Evolutionary conservation across 2,797 vertebrate species (phyloP).

Genomic region (Sebastes trivittatus): DNA sequence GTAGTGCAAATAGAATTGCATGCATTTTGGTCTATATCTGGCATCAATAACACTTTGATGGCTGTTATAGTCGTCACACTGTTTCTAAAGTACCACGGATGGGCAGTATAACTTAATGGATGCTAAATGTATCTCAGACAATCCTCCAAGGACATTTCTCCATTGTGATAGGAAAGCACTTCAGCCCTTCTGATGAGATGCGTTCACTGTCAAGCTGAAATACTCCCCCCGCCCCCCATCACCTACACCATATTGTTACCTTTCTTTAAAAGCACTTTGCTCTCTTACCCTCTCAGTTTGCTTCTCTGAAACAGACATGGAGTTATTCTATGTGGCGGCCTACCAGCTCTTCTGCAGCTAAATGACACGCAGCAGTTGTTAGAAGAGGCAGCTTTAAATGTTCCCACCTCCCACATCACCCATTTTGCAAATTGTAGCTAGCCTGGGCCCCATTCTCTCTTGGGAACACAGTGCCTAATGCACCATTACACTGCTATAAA

Average conservation of each 20-base stretch:
- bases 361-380: slow-evolving; percentile 52
- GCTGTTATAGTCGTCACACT: background rate
- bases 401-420: slow-evolving; percentile 44
- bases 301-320: slow-evolving; percentile 24
- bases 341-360: slow-evolving; percentile 30
- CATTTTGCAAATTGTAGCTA: slow-evolving; percentile 54
- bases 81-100: background rate
- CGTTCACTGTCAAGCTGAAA: slow-evolving; percentile 26
- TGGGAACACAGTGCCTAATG: slow-evolving; percentile 59
- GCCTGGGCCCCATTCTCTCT: slow-evolving; percentile 30
- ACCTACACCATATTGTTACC: slow-evolving; percentile 10
- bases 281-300: slow-evolving; percentile 2
- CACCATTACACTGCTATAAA: slow-evolving; percentile 66
- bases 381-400: slow-evolving; percentile 36
- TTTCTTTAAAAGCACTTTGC: slow-evolving; percentile 53
- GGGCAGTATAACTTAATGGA: background rate
- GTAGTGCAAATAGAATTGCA: background rate
- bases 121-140: slow-evolving; percentile 25
- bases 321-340: slow-evolving; percentile 33
- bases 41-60: background rate
- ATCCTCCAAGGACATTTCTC: slow-evolving; percentile 15
- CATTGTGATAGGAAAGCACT: slow-evolving; percentile 38
- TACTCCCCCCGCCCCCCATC: background rate
- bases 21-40: background rate
- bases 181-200: slow-evolving; percentile 10